Conservation (phyloP, 2,888 invertebrate genomes). For the Thecocarcelia acutangulata region DNA sequence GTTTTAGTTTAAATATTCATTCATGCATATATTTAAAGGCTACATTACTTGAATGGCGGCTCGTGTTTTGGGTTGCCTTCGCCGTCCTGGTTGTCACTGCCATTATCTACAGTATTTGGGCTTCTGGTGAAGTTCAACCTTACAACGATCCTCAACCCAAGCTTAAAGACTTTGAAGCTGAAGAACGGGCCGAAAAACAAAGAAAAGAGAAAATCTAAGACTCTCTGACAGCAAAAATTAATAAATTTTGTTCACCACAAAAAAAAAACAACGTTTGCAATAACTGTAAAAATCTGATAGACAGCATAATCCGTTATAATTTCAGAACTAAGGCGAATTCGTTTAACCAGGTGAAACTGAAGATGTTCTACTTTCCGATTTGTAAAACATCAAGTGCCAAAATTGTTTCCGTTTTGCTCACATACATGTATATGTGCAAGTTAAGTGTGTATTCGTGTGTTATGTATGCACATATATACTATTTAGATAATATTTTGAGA, state of each 20-base stretch:
- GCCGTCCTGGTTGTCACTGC: slow-evolving; percentile 86
- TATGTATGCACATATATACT: too few relatives aligned
- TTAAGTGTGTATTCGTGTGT: too few relatives aligned
- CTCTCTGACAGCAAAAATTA: slow-evolving; percentile 38
- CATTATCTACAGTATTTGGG: slow-evolving; percentile 86
- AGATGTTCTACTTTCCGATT: too few relatives aligned
- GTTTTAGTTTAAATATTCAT: too few relatives aligned
- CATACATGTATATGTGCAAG: too few relatives aligned
- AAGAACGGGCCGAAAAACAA: slow-evolving; percentile 65
- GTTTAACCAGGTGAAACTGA: too few relatives aligned
- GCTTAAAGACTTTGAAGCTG: slow-evolving; percentile 63
- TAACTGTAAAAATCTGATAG: slow-evolving; percentile 24
- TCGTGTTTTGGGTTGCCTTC: slow-evolving; percentile 91
- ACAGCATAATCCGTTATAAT: not conserved
- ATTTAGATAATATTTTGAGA: too few relatives aligned
- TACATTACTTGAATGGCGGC: slow-evolving; percentile 86
- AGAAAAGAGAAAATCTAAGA: slow-evolving; percentile 63
- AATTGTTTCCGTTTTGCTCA: too few relatives aligned
- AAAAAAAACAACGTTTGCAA: slow-evolving; percentile 3
- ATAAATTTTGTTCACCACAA: not conserved
- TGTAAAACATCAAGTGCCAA: too few relatives aligned
- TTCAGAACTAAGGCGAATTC: too few relatives aligned
- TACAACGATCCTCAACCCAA: slow-evolving; percentile 83
- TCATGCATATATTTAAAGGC: slow-evolving; percentile 80
- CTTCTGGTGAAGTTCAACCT: slow-evolving; percentile 87